Evolutionary conservation across 2,888 invertebrate species (phyloP).

Genomic region (Aproaerema taeniolella): DNA sequence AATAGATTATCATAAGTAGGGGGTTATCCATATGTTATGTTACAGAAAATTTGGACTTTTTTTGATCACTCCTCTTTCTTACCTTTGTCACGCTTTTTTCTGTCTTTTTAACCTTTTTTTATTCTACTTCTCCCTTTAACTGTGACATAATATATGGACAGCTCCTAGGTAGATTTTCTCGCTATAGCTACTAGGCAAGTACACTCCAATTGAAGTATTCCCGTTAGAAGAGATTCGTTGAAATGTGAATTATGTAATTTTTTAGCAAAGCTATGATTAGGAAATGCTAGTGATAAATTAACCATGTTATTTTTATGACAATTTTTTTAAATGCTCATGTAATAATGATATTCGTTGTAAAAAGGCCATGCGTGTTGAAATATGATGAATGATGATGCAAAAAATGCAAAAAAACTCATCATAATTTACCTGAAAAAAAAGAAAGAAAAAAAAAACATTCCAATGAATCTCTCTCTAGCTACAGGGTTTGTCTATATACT

Average conservation of each 20-base stretch:
- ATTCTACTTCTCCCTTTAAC: too few species aligned
- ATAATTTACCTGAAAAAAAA: neutral
- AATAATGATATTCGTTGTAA: conserved; percentile 16
- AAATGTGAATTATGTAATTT: conserved; percentile 47
- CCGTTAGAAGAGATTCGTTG: conserved; percentile 60
- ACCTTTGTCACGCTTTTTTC: too few species aligned
- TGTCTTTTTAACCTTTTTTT: too few species aligned
- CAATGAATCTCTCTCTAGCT: conserved; percentile 70
- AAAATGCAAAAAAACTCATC: neutral
- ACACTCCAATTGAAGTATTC: conserved; percentile 49
- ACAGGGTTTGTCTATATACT: conserved; percentile 56
- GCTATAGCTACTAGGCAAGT: conserved; percentile 78
- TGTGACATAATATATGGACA: too few species aligned
- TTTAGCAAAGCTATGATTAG: conserved; percentile 11
- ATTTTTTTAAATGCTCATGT: too few species aligned
- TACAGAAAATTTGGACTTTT: too few species aligned
- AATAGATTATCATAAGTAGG: conserved; percentile 47
- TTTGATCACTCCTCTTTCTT: too few species aligned
- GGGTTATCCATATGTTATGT: too few species aligned
- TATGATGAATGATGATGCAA: neutral
- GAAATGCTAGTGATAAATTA: too few species aligned
- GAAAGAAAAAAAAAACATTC: conserved; percentile 31
- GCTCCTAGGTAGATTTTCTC: too few species aligned
- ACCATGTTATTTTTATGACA: neutral
- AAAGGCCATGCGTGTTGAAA: too few species aligned